Evolutionary conservation across 2,797 vertebrate genomes (phyloP), one percentile per base, ranked within the genome.

Genomic region (Acipenser oxyrinchus): DNA sequence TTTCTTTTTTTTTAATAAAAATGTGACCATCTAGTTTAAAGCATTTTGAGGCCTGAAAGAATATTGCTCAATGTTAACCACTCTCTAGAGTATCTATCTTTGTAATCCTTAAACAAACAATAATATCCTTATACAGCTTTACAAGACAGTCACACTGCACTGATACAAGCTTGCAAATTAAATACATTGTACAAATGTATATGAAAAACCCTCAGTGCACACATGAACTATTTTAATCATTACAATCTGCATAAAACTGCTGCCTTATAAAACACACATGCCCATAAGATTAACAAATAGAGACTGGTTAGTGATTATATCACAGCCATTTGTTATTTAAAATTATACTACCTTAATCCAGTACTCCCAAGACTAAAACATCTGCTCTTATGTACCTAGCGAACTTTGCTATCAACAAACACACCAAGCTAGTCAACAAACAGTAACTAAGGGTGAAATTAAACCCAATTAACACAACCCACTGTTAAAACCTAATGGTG

Each of bases 351-450:
- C 65, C 49, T 57, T 13, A 52, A 50, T 49, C 23, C 53, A n/a
- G 11, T 6, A n/a, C 10, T 58, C 55, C 12, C 55, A 58, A 61
- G 78, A 83, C 77, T 78, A 80, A 79, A 84, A 82, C 80, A 83
- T 81, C 82, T 86, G 81, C 77, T 81, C 10, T 48, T 8, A 6
- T 11, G 48, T 52, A 37, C 73, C 67, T 64, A 72, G 70, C 78
- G 72, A 52, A 66, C 57, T 75, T 65, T 66, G 76, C 74, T 77
- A 75, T 71, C 75, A 79, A 78, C 78, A 85, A 76, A 76, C 73
- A 75, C 82, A 74, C 77, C 78, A 78, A 60, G 52, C 66, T 72
- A 76, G 63, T 79, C 79, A 78, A 77, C 72, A 77, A 81, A 74
- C 62, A 60, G 72, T 80, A 81, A 77, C 23, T 72, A 69, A 80